These are phyloP conservation scores for Schlechtendalia chinensis DNA, from an alignment of 1,140 invertebrate species.

Conservation along the genomic window DNA sequence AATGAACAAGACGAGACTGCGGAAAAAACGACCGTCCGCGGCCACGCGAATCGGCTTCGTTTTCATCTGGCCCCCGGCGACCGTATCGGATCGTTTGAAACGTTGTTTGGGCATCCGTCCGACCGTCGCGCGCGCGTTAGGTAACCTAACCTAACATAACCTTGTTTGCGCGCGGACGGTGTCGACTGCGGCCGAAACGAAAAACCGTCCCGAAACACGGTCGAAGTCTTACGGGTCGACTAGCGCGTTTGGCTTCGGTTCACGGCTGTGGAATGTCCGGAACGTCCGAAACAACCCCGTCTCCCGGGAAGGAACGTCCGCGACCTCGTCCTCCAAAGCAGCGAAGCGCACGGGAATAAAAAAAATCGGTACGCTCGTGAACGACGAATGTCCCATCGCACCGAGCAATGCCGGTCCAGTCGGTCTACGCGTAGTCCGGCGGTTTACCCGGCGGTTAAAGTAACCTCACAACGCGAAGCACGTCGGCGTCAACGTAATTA, in stretches of 20 bases:
- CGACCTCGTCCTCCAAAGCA: not conserved
- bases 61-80: not conserved
- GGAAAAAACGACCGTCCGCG: no score
- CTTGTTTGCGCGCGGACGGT: not conserved
- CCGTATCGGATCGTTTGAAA: no score
- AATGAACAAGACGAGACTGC: not conserved
- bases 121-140: no score
- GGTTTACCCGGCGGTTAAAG: no score
- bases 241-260: slow-evolving; percentile 16
- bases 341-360: no score
- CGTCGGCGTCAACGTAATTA: no score
- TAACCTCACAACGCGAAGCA: no score
- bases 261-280: slow-evolving; percentile 6
- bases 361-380: no score
- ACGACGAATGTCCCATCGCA: not conserved
- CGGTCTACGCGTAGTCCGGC: no score
- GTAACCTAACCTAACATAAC: no score
- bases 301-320: not conserved
- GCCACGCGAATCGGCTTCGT: not conserved
- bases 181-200: not conserved
- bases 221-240: slow-evolving; percentile 41
- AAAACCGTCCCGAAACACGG: slow-evolving; percentile 14
- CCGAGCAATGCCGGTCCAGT: no score
- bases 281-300: slow-evolving; percentile 24
- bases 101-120: not conserved